Conservation (phyloP, 2,888 invertebrate species). For the Eristalinus sepulchralis region DNA sequence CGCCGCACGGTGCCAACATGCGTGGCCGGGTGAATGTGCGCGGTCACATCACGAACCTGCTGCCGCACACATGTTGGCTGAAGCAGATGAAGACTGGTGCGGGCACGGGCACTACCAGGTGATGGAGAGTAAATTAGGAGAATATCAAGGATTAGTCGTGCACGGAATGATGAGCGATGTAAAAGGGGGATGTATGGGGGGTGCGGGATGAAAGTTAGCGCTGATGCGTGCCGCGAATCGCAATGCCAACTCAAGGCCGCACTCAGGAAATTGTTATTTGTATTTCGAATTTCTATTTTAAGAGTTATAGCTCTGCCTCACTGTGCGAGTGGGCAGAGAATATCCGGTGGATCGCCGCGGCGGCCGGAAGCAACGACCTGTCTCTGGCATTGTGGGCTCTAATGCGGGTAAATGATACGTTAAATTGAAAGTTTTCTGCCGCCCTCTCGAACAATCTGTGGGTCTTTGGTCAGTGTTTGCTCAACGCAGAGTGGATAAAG, state of each 20-base stretch:
- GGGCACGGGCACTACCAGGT: background rate
- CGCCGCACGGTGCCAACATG: background rate
- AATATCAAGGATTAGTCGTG: slow-evolving; percentile 48
- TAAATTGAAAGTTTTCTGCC: slow-evolving; percentile 6
- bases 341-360: background rate
- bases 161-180: slow-evolving; percentile 32
- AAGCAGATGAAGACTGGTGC: background rate
- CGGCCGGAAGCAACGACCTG: background rate
- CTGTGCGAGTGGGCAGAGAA: background rate
- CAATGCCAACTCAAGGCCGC: background rate
- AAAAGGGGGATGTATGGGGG: background rate
- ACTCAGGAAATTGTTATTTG: slow-evolving; percentile 19
- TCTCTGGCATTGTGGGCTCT: background rate
- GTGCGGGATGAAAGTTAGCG: slow-evolving; percentile 14
- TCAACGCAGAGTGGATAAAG: background rate
- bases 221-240: slow-evolving; percentile 30
- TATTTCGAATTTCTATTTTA: slow-evolving; percentile 21
- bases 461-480: background rate
- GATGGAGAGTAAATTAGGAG: slow-evolving; percentile 35
- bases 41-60: background rate
- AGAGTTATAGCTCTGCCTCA: background rate
- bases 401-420: slow-evolving; percentile 29
- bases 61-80: background rate
- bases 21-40: background rate
- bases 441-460: background rate